Conservation (phyloP, 2,113 vertebrate species). For the Vicugna pacos region DNA sequence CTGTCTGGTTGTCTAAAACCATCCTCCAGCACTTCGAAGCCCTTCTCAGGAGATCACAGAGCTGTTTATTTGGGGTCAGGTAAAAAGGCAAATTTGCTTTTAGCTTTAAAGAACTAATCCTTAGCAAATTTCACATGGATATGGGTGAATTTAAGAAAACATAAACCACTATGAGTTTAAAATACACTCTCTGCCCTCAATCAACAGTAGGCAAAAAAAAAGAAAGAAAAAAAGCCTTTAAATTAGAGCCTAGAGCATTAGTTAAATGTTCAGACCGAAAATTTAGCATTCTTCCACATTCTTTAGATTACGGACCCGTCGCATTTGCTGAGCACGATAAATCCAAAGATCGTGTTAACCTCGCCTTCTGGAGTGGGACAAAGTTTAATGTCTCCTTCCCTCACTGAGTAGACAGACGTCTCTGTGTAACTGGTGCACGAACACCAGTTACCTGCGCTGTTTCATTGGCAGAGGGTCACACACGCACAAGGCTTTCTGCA, state of each 20-base stretch:
- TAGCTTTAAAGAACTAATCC: not conserved
- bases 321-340: not conserved
- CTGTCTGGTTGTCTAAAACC: not conserved
- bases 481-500: not conserved
- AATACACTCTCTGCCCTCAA: not conserved
- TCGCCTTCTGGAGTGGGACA: not conserved
- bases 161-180: not conserved
- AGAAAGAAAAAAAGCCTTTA: not conserved
- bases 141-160: constrained; percentile 28
- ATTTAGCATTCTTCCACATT: not conserved
- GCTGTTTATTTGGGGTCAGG: not conserved
- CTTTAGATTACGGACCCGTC: not conserved
- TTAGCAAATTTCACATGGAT: not conserved
- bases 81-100: constrained; percentile 30
- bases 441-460: not conserved
- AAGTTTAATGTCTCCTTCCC: not conserved
- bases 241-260: not conserved
- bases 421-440: not conserved
- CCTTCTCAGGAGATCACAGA: constrained; percentile 4
- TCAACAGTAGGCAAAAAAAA: not conserved
- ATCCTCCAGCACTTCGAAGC: not conserved
- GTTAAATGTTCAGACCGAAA: not conserved
- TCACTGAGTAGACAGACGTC: not conserved
- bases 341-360: not conserved
- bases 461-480: constrained; percentile 25